Evolutionary conservation across 2,888 invertebrate species (phyloP), one percentile per base, ranked within the genome.

Genomic region (Agrilus cyanescens): DNA sequence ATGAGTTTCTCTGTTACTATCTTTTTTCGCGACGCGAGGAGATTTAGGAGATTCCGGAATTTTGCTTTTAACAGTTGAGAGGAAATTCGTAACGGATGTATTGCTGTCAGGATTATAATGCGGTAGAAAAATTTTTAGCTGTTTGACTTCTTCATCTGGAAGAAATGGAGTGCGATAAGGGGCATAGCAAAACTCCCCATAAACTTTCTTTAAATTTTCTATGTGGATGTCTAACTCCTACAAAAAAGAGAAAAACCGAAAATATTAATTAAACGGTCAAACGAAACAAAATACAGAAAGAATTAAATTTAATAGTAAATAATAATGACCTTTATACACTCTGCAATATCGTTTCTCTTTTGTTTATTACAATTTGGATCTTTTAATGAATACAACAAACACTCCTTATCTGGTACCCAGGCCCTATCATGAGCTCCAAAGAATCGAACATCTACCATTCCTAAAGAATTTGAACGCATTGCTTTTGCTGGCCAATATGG

Each of bases 401-500:
- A 86, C 62, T 91, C 87, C 51, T 81, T 81, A 0, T 80, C 74
- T 0, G 85, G 80, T 12, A 94, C 85, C 88, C 91, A 90, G 5
- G 93, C 90, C 41, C 90, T 75, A 66, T 95, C 94, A 67, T 96
- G 94, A 13, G 86, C 89, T 1, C 95, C 95, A 67, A 96, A 96
- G 69, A 96, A 96, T 2, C 93, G 70, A 3, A 91, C 91, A 65
- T 95, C 93, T 0, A 93, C 87, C 54, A 77, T 67, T 0, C 82
- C 78, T 7, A 74, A 66, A 13, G 68, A 61, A 49, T 73, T 74
- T 15, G 73, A 69, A 44, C 78, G 79, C 84, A 89, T 85, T 0
- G 83, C 87, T 68, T 96, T 96, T 0, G 93, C 95, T 1, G 96
- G 96, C 96, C 96, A 97, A 66, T 85, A 94, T 0, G 96, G 96